Percentiles rank a stretch among this genome's conserved stretches.
Evolutionary conservation across 2,888 invertebrate species (phyloP).

Genomic region (Thelaira solivaga): DNA sequence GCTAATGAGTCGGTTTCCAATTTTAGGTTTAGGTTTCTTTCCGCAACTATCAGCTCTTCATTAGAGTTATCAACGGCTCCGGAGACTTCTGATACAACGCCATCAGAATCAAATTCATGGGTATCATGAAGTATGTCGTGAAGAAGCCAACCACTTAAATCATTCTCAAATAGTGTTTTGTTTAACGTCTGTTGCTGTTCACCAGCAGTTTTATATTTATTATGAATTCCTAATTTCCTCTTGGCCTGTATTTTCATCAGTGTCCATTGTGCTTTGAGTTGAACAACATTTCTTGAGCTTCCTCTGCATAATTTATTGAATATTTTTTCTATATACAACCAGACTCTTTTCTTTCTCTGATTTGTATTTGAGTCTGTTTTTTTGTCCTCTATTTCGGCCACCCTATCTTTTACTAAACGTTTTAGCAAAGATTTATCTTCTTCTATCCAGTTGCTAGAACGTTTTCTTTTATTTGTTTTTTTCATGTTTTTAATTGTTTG

Average conservation of each 20-base stretch:
- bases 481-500: too few species aligned
- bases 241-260: not conserved
- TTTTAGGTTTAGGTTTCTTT: too few species aligned
- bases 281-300: not conserved
- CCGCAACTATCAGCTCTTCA: too few species aligned
- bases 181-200: not conserved
- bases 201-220: too few species aligned
- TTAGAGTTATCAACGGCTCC: too few species aligned
- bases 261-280: not conserved
- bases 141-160: too few species aligned
- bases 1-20: too few species aligned
- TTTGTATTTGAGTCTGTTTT: too few species aligned
- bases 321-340: not conserved
- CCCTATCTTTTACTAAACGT: not conserved
- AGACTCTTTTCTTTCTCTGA: not conserved
- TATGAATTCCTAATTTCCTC: not conserved
- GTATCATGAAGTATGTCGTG: too few species aligned
- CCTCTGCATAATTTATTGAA: not conserved
- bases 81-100: too few species aligned
- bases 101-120: too few species aligned
- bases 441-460: not conserved
- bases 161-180: not conserved
- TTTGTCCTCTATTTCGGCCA: not conserved
- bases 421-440: not conserved
- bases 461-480: constrained; percentile 2